Base-by-base conservation (phyloP, 1,140 invertebrate genomes). In the Augochlora pura region DNA sequence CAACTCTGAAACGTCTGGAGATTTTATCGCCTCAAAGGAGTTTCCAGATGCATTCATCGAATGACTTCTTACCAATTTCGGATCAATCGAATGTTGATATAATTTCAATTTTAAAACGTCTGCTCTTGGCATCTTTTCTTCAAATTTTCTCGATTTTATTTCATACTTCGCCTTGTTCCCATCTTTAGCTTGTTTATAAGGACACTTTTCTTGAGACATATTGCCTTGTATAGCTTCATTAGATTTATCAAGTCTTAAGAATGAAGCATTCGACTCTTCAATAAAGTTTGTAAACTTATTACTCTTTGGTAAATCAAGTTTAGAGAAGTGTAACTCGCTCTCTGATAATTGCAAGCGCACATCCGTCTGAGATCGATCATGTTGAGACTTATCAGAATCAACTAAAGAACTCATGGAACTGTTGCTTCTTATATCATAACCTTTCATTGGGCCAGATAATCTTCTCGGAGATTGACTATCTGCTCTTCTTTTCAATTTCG, bases 361-460 rank as follows among this genome's bases (percentile, higher is more conserved):
- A 18, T 92, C 91, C 0, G 89, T 67, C n/a, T 91, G 90, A 25
- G 91, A 92, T 32, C 84, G 86, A 72, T 92, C 92, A 1, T 92
- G 82, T 46, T 92, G 92, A 18, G 92, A 93, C 75, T 92, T 92
- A 82, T 93, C 92, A 0, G 92, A 93, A 76, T 93, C 92, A 1
- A 93, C 85, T 16, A 93, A 74, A 1, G 92, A 93, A 76, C 92
- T 93, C 84, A 92, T 90, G 8, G 92, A 93, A 38, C 92, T 93
- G 72, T 92, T 93, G 67, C 92, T 93, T 54, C 92, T 90, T 73
- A 93, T 93, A 72, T 93, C 91, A 46, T 93, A 93, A 16, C 92
- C 92, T 65, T 93, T 93, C 92, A 93, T 93, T 9, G 92, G 92
- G 5, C 92, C 92, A 2, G 92, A 93, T 42, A 92, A 84, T 77